A percentile compares a stretch with the other conserved stretches of the same genome.
These are phyloP conservation scores for Lissocephala sabroskyi DNA, from an alignment of 2,888 invertebrate species.

Conservation along the genomic window DNA sequence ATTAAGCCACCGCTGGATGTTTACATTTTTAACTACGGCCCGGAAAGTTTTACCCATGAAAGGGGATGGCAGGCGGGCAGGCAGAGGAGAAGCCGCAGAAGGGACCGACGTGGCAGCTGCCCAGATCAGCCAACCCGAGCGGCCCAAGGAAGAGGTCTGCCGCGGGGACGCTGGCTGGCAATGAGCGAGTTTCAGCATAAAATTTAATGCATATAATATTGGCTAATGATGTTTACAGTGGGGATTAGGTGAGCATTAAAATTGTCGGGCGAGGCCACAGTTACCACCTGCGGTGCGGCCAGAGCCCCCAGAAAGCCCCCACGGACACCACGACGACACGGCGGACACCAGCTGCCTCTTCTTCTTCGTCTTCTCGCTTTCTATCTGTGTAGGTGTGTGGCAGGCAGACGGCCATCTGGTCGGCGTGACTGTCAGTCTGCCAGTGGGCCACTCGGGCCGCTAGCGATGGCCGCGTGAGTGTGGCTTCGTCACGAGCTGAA, in stretches of 20 bases:
- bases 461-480: no score
- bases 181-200: constrained; percentile 59
- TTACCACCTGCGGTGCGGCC: constrained; percentile 56
- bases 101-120: background rate
- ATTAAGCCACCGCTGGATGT: constrained; percentile 65
- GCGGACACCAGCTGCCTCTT: background rate
- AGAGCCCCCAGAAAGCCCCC: background rate
- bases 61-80: background rate
- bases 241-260: constrained; percentile 69
- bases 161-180: constrained; percentile 3
- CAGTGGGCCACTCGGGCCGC: no score
- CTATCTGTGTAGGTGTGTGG: no score
- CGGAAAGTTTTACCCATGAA: constrained; percentile 32
- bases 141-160: constrained; percentile 6
- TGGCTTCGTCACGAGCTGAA: no score
- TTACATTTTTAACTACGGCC: constrained; percentile 62
- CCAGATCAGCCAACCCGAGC: constrained; percentile 12
- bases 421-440: no score
- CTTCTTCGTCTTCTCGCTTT: background rate
- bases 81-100: background rate
- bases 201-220: constrained; percentile 73
- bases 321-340: background rate
- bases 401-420: no score
- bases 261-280: constrained; percentile 60
- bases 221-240: constrained; percentile 72